Evolutionary conservation across 2,797 vertebrate genomes (phyloP), one percentile per base, ranked within the genome.

Genomic region (Menidia menidia): DNA sequence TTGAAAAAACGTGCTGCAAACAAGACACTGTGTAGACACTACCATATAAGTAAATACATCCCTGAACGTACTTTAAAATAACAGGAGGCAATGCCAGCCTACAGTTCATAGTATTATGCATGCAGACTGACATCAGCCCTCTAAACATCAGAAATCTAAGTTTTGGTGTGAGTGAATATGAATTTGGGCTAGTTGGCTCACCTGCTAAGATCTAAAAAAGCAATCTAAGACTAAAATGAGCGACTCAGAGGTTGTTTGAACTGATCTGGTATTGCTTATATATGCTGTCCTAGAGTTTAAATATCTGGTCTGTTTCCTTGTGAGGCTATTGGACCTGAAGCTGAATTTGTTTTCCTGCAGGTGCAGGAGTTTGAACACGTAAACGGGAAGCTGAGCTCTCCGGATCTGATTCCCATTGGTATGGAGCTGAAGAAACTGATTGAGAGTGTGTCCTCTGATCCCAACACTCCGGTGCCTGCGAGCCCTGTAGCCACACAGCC

Each of bases 331-430:
- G 50, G 15, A 48, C 7, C 16, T 60, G 15, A 72, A 43, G 10
- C 1, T 25, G 25, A 32, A 32, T 57, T 14, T 64, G 12, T 62
- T 54, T 41, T 48, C 31, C 61, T 47, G 30, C 69, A 98, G 98
- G 98, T 99, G 15, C 98, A 99, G 85, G 98, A 99, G 87, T 99
- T 99, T 4, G 97, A 99, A 79, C 97, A 98, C 0, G 96, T 99
- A 30, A 99, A 99, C 0, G 98, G 98, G 15, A 98, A 97, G 86
- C 95, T 96, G 89, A 99, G 98, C 80, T 98, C 96, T 47, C 97
- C 98, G 0, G 98, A 98, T 73, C 73, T 98, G 83, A 93, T 98
- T 71, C 95, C 96, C 0, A 96, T 96, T 30, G 95, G 95, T 0
- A 85, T 95, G 0, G 97, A 98, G 79, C 84, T 93, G 87, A 99